Conservation (phyloP, 2,888 invertebrate genomes). For the Eugnorisma glareosa region DNA sequence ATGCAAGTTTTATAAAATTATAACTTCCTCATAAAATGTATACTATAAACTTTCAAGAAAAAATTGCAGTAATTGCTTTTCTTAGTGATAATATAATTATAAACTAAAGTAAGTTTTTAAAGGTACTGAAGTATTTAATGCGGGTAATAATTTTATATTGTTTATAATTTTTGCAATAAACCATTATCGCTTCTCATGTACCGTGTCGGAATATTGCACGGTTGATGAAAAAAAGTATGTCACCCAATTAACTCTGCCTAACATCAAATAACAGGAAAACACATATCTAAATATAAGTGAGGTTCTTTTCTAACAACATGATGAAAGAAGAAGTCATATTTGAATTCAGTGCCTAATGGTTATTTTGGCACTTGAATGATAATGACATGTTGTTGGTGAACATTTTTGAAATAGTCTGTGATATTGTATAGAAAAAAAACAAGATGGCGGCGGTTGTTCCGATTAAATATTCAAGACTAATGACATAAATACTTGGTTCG, state of each 20-base stretch:
- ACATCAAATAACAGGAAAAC: too few relatives aligned
- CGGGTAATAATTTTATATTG: neutral
- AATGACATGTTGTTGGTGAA: neutral
- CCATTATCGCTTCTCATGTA: neutral
- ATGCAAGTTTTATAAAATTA: too few relatives aligned
- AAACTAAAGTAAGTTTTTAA: neutral
- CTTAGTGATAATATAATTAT: constrained; percentile 2
- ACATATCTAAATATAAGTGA: neutral
- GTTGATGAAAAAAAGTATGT: neutral
- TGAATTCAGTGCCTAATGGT: neutral
- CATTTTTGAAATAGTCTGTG: neutral
- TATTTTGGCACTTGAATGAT: neutral
- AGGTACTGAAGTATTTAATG: neutral
- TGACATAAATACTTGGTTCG: neutral
- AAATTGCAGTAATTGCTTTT: neutral
- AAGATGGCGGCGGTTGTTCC: neutral
- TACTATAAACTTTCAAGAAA: constrained; percentile 20
- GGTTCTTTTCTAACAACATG: constrained; percentile 1
- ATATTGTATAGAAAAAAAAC: neutral
- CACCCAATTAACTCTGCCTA: too few relatives aligned
- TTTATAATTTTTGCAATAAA: neutral
- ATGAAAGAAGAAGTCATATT: too few relatives aligned
- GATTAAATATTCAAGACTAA: neutral
- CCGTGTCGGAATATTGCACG: neutral
- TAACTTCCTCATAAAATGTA: constrained; percentile 10